Evolutionary conservation across 2,888 invertebrate species (phyloP).

Genomic region (Patella pellucida): DNA sequence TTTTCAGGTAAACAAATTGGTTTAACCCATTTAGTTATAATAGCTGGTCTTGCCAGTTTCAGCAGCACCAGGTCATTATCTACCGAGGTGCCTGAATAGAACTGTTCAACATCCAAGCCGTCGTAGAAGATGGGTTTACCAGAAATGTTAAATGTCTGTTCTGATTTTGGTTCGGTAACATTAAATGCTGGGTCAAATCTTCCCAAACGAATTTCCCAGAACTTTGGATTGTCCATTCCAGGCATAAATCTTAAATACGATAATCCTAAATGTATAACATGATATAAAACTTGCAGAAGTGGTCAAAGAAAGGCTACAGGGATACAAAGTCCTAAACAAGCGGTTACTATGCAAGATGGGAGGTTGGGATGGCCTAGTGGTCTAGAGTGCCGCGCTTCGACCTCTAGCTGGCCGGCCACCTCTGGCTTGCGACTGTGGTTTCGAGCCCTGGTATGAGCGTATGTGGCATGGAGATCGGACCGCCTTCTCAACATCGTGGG

Average conservation of each 20-base stretch:
- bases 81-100: slow-evolving; percentile 54
- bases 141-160: slow-evolving; percentile 31
- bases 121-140: slow-evolving; percentile 82
- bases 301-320: neutral
- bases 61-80: slow-evolving; percentile 82
- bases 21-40: slow-evolving; percentile 77
- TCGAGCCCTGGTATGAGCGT: too few species aligned
- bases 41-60: slow-evolving; percentile 77
- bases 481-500: too few species aligned
- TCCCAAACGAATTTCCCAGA: slow-evolving; percentile 15
- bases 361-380: too few species aligned
- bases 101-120: slow-evolving; percentile 21
- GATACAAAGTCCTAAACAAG: neutral
- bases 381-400: too few species aligned
- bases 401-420: too few species aligned
- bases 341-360: too few species aligned
- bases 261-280: neutral
- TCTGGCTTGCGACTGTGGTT: too few species aligned
- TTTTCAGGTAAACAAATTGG: slow-evolving; percentile 84
- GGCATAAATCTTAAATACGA: slow-evolving; percentile 4
- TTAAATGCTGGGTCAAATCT: slow-evolving; percentile 13
- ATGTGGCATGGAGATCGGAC: too few species aligned
- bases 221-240: neutral
- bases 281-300: neutral
- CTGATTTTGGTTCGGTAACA: neutral